Conservation (phyloP, 2,113 vertebrate genomes). For the Aramus guarauna region DNA sequence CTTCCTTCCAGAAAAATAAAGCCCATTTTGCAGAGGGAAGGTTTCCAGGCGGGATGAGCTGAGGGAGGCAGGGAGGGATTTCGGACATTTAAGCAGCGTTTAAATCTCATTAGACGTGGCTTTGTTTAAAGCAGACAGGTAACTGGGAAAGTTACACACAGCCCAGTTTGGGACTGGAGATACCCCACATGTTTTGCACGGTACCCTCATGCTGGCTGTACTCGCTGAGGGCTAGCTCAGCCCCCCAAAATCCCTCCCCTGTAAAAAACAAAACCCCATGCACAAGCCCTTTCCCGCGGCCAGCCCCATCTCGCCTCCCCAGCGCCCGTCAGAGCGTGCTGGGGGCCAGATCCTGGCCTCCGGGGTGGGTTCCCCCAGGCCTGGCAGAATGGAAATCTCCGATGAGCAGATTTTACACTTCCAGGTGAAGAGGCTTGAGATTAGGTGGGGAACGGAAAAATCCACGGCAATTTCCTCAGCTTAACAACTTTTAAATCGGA, state of each 20-base stretch:
- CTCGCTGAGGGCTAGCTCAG: not conserved
- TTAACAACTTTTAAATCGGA: not conserved
- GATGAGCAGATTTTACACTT: not conserved
- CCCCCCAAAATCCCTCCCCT: not conserved
- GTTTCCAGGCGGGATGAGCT: not conserved
- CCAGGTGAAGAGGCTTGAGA: not conserved
- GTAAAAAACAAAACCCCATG: rapidly evolving
- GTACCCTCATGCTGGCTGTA: not conserved
- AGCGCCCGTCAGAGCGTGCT: rapidly evolving
- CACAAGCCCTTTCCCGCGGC: not conserved
- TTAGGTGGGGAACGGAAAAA: not conserved
- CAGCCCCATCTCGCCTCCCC: not conserved
- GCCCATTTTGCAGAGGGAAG: not conserved
- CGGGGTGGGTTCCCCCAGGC: not conserved
- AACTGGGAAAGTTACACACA: not conserved
- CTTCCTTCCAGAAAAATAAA: not conserved
- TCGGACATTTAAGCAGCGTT: not conserved
- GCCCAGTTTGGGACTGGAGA: not conserved
- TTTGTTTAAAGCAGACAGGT: not conserved
- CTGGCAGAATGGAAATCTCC: not conserved
- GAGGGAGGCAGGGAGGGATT: not conserved
- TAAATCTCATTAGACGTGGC: not conserved
- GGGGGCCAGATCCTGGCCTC: not conserved
- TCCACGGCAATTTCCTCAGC: not conserved
- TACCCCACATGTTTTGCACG: not conserved